Conservation (phyloP, 92 coral and sea anemone genomes). For the Actinostola sp. region DNA sequence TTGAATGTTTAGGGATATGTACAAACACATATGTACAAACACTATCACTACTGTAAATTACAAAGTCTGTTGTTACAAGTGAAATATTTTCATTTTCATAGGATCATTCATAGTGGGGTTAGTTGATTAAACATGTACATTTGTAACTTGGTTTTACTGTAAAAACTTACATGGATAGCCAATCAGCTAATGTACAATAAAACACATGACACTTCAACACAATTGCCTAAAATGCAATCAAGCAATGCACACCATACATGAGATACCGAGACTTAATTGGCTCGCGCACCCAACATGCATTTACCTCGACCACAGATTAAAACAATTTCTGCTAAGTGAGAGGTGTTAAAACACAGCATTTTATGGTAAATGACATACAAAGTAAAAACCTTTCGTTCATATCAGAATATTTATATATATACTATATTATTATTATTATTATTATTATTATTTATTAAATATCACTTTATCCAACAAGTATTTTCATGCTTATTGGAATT, state of each 20-base stretch:
- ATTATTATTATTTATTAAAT: too few relatives aligned
- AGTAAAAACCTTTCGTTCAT: too few relatives aligned
- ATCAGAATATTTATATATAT: too few relatives aligned
- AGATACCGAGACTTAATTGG: neutral
- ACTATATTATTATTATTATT: too few relatives aligned
- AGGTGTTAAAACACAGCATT: neutral
- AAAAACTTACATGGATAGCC: neutral
- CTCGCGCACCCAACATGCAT: neutral
- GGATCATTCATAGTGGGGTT: too few relatives aligned
- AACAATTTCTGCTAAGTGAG: neutral
- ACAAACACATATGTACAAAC: too few relatives aligned
- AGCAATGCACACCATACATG: neutral
- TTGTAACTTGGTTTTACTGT: neutral
- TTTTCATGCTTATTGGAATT: too few relatives aligned
- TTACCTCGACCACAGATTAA: neutral
- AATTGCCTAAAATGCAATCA: neutral
- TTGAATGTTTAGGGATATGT: too few relatives aligned
- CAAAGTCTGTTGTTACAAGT: too few relatives aligned
- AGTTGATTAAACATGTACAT: neutral
- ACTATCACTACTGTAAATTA: too few relatives aligned
- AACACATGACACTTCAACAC: neutral
- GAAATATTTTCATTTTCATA: too few relatives aligned
- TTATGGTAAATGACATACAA: neutral
- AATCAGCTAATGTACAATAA: neutral
- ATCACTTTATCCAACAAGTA: too few relatives aligned